Percentiles rank a stretch among this genome's conserved stretches.
These are phyloP conservation scores for Archilochus colubris DNA, from an alignment of 2,113 vertebrate species.

Conservation along the genomic window DNA sequence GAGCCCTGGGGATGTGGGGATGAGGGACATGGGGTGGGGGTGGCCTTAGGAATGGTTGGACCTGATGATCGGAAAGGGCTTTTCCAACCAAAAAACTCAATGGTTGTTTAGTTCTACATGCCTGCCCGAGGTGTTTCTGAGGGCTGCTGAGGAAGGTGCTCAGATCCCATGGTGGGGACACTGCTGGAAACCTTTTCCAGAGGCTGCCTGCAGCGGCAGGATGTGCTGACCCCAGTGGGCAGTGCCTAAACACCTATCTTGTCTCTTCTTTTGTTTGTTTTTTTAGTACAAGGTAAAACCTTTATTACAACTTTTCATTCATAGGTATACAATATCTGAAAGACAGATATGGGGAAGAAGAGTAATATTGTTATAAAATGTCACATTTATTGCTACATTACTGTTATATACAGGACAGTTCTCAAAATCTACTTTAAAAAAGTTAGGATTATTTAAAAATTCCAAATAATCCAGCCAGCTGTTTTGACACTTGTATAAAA, in stretches of 20 bases:
- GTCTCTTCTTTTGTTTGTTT: background rate
- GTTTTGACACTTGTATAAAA: slow-evolving; percentile 80
- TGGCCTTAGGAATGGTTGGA: no score
- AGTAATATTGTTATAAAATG: slow-evolving; percentile 90
- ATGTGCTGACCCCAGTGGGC: background rate
- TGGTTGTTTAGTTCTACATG: fast-evolving
- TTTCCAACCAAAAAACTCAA: no score
- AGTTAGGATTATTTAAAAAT: slow-evolving; percentile 83
- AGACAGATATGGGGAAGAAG: slow-evolving; percentile 82
- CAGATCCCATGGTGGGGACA: background rate
- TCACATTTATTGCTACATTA: slow-evolving; percentile 98
- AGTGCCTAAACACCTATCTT: background rate
- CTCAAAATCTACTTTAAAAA: slow-evolving; percentile 86
- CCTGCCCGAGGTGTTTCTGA: fast-evolving
- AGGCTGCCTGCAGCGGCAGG: background rate
- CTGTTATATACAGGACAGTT: slow-evolving; percentile 94
- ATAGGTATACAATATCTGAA: slow-evolving; percentile 86
- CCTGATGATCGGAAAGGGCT: no score
- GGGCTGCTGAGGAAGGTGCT: background rate
- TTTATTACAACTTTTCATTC: slow-evolving; percentile 60
- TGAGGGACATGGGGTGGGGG: no score
- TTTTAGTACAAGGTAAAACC: slow-evolving; percentile 56
- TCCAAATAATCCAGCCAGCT: slow-evolving; percentile 84
- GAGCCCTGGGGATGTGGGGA: no score
- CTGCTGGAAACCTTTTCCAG: background rate